Base-by-base conservation (phyloP, 2,113 vertebrate genomes). In the Chascanopsetta lugubris region DNA sequence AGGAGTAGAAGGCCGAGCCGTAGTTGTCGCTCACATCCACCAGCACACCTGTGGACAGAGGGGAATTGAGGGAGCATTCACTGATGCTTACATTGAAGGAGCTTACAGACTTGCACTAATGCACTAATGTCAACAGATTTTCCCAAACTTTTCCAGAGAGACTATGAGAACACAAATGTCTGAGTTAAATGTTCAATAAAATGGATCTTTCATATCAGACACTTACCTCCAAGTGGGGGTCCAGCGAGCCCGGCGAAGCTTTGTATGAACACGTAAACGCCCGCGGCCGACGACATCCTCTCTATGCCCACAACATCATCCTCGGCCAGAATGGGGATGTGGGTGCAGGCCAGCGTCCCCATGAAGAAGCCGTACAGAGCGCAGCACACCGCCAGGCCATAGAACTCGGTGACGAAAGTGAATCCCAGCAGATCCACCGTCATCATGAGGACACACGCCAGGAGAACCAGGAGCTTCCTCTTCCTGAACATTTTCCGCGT, bases 231-330 rank as follows among this genome's bases (percentile, higher is more conserved):
- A 4, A 99, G 91, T 49, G 97, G 97, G 56, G 97, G 97, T 62
- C 97, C 97, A 2, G 94, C 96, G 87, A 99, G 92, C 60, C 96
- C 97, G 22, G 97, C 90, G 45, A 98, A 90, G 86, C 97, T 99
- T 1, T 99, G 96, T 68, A 97, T 96, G 88, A 94, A 99, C 62
- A 97, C 93, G 0, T 99, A 99, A 83, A 97, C 94, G 0, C 97
- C 97, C 0, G 94, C 96, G 0, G 96, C 97, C 3, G 95, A 95
- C 1, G 96, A 83, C 96, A 99, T 98, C 87, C 84, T 95, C 53
- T 96, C 91, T 0, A 98, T 94, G 3, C 97, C 97, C 42, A 95
- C 93, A 30, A 99, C 94, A 0, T 99, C 96, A 0, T 98, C 96
- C 65, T 99, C 97, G 0, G 96, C 97, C 58, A 99, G 86, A 92